A percentile compares a stretch with the other conserved stretches of the same genome.
Conservation (phyloP, 1,140 invertebrate species). For the Zaprionus ornatus region DNA sequence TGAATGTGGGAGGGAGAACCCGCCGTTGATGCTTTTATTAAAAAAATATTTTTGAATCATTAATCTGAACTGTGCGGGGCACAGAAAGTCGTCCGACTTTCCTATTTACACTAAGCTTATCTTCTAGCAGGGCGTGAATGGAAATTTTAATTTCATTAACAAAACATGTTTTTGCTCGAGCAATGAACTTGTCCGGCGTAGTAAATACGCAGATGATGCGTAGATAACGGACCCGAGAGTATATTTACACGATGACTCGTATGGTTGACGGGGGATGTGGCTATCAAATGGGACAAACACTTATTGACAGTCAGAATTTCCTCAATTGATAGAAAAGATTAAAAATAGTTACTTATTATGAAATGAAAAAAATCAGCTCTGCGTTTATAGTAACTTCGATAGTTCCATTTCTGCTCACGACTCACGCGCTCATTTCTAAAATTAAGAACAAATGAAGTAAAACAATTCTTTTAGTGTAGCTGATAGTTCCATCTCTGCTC, state of each 20-base stretch:
- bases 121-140: background rate
- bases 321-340: background rate
- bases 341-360: background rate
- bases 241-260: background rate
- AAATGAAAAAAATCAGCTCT: too few relatives aligned
- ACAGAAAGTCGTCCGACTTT: background rate
- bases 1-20: too few relatives aligned
- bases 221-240: background rate
- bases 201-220: constrained; percentile 2
- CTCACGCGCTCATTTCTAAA: too few relatives aligned
- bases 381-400: too few relatives aligned
- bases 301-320: background rate
- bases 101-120: background rate
- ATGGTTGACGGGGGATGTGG: background rate
- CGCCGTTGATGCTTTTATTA: too few relatives aligned
- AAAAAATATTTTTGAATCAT: too few relatives aligned
- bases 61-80: background rate
- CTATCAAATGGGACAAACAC: too few relatives aligned
- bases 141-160: constrained; percentile 3
- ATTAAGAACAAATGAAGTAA: too few relatives aligned
- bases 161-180: background rate
- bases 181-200: background rate
- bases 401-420: too few relatives aligned
- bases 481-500: background rate
- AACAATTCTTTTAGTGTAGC: too few relatives aligned